These are phyloP conservation scores for Hippoglossus stenolepis DNA, from an alignment of 2,113 vertebrate genomes.

Conservation along the genomic window DNA sequence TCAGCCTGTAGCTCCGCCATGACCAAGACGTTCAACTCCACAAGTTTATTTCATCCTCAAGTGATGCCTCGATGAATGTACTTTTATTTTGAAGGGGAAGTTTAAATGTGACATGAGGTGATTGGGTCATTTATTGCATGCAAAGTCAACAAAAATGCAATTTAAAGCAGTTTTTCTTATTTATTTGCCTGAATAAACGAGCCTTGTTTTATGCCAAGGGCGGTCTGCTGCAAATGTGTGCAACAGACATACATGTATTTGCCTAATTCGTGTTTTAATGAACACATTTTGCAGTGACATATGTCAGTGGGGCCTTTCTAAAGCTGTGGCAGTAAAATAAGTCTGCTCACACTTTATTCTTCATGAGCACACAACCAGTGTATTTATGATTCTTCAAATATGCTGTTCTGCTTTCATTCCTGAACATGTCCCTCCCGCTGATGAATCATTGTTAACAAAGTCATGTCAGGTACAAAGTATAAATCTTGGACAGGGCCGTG, in stretches of 20 bases:
- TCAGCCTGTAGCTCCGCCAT: neutral
- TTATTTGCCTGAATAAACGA: too few species aligned
- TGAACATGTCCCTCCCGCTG: neutral
- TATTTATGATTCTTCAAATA: neutral
- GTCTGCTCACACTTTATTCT: too few species aligned
- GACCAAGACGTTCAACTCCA: neutral
- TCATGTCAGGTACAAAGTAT: slow-evolving; percentile 13
- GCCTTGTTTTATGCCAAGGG: too few species aligned
- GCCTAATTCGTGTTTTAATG: neutral
- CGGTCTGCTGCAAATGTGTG: neutral
- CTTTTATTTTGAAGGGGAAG: too few species aligned
- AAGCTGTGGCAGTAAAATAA: neutral
- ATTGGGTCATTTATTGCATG: too few species aligned
- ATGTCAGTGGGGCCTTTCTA: neutral
- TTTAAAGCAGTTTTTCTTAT: too few species aligned
- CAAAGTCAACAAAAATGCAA: too few species aligned
- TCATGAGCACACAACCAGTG: too few species aligned
- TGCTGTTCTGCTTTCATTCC: neutral
- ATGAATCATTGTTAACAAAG: slow-evolving; percentile 23
- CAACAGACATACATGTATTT: too few species aligned
- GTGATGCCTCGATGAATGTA: too few species aligned
- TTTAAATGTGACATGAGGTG: too few species aligned
- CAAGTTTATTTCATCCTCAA: neutral
- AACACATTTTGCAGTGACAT: neutral
- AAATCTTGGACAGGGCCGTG: neutral